Conservation (phyloP, 2,888 invertebrate genomes). For the Drosophila infuscata region DNA sequence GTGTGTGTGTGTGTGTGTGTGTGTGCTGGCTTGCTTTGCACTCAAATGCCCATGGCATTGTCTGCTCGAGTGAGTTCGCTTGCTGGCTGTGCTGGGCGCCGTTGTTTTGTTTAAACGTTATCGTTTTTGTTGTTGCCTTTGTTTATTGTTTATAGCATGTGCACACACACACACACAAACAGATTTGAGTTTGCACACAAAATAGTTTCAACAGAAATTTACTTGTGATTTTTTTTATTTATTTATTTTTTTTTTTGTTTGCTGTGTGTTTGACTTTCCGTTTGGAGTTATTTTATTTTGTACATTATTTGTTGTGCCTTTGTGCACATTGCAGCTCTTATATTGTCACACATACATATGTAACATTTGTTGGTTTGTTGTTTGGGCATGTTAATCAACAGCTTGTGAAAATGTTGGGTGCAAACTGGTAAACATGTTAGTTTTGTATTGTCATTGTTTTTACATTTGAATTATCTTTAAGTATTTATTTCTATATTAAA, state of each 20-base stretch:
- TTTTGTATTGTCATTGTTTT: background rate
- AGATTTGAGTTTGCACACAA: slow-evolving; percentile 25
- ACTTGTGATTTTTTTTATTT: slow-evolving; percentile 15
- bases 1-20: slow-evolving; percentile 22
- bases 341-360: slow-evolving; percentile 42
- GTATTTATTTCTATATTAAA: background rate
- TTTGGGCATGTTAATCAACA: slow-evolving; percentile 37
- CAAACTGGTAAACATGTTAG: slow-evolving; percentile 1
- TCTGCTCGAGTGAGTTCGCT: slow-evolving; percentile 72
- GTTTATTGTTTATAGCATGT: slow-evolving; percentile 73
- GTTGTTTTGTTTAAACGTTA: slow-evolving; percentile 78
- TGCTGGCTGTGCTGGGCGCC: slow-evolving; percentile 73
- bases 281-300: slow-evolving; percentile 44
- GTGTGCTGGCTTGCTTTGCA: slow-evolving; percentile 56
- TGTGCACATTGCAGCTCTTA: slow-evolving; percentile 36
- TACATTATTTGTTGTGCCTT: slow-evolving; percentile 14
- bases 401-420: slow-evolving; percentile 26
- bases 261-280: slow-evolving; percentile 46
- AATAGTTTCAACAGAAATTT: slow-evolving; percentile 48
- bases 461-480: background rate
- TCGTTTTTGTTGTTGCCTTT: slow-evolving; percentile 75
- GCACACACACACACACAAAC: slow-evolving; percentile 15
- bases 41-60: slow-evolving; percentile 75
- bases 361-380: slow-evolving; percentile 28
- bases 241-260: slow-evolving; percentile 33